Evolutionary conservation across 2,113 vertebrate species (phyloP).

Genomic region (Heterochromis multidens): DNA sequence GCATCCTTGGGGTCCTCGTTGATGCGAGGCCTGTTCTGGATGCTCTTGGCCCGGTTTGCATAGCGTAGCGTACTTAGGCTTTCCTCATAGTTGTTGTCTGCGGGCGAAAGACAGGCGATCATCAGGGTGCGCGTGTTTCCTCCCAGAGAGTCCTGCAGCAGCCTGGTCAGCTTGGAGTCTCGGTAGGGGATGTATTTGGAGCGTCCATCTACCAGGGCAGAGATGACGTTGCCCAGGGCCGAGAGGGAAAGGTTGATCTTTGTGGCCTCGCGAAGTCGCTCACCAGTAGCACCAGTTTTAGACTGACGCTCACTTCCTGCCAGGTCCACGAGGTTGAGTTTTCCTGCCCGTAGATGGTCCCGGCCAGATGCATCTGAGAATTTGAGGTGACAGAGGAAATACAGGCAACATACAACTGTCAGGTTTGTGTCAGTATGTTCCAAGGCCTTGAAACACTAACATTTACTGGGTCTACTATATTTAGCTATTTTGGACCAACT

Average conservation of each 20-base stretch:
- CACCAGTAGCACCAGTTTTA: slow-evolving; percentile 85
- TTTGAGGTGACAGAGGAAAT: neutral
- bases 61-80: slow-evolving; percentile 86
- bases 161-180: slow-evolving; percentile 88
- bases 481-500: neutral
- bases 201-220: slow-evolving; percentile 83
- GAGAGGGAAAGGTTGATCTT: slow-evolving; percentile 93
- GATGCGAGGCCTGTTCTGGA: slow-evolving; percentile 86
- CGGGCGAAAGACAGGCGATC: slow-evolving; percentile 87
- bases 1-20: slow-evolving; percentile 91
- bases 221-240: slow-evolving; percentile 88
- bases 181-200: slow-evolving; percentile 85
- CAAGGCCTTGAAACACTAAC: neutral
- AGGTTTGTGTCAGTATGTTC: neutral
- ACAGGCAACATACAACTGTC: neutral
- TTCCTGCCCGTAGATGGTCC: slow-evolving; percentile 83
- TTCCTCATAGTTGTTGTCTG: slow-evolving; percentile 87
- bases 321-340: slow-evolving; percentile 88
- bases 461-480: neutral
- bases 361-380: slow-evolving; percentile 77
- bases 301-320: slow-evolving; percentile 91
- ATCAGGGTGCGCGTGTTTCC: slow-evolving; percentile 89
- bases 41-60: slow-evolving; percentile 83
- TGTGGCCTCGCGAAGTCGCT: slow-evolving; percentile 85
- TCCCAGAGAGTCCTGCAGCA: slow-evolving; percentile 90